phyloP scores from a whole-genome alignment of 2,113 vertebrate genomes.

The Laticauda laticaudata region DNA sequence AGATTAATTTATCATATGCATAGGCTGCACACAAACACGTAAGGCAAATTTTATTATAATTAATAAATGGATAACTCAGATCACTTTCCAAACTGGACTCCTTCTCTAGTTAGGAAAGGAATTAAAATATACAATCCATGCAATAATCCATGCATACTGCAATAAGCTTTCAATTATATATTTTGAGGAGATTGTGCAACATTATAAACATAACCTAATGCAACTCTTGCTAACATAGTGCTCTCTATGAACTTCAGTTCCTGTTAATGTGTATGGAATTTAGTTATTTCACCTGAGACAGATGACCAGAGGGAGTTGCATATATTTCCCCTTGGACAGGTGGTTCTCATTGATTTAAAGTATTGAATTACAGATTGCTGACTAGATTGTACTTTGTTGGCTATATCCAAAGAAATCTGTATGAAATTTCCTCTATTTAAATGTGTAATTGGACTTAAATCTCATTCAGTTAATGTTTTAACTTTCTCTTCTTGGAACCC shows the following conservation, averaged over 20 bases:
- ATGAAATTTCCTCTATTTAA: not conserved
- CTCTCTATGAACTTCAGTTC: not conserved
- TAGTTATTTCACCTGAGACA: not conserved
- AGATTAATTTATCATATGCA: conserved; percentile 62
- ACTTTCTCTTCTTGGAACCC: not conserved
- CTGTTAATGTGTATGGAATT: not conserved
- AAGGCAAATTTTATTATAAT: conserved; percentile 52
- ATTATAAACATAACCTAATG: not conserved
- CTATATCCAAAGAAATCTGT: not conserved
- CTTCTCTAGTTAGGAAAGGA: conserved; percentile 58
- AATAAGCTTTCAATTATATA: conserved; percentile 46
- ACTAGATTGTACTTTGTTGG: not conserved
- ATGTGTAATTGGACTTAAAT: not conserved
- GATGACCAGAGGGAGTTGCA: not conserved
- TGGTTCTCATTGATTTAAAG: not conserved
- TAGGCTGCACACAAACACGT: conserved; percentile 44
- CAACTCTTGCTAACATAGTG: not conserved
- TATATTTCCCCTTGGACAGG: not conserved
- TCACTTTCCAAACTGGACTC: conserved; percentile 60
- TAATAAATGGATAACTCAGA: conserved; percentile 60
- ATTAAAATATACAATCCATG: conserved; percentile 45
- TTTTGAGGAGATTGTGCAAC: conserved; percentile 37
- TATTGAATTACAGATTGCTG: not conserved
- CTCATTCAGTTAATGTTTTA: not conserved
- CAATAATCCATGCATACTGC: conserved; percentile 20